phyloP scores from a whole-genome alignment of 1,140 invertebrate genomes.

The Sinonovacula constricta region DNA sequence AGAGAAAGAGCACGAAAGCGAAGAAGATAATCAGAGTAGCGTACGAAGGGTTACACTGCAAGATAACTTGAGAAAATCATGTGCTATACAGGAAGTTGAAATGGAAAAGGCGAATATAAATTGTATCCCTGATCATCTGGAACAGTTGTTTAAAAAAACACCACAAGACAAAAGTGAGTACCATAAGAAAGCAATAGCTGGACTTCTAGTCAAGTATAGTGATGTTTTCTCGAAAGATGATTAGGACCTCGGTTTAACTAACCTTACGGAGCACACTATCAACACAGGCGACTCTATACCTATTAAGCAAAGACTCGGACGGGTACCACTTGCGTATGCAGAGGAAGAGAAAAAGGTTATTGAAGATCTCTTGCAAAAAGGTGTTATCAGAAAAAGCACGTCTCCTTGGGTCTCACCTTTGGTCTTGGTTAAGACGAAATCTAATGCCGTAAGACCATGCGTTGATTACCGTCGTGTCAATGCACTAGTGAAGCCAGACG shows the following conservation, averaged over 20 bases:
- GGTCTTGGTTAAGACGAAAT: slow-evolving; percentile 16
- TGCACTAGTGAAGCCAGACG: slow-evolving; percentile 21
- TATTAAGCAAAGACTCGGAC: slow-evolving; percentile 18
- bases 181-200: too few species aligned
- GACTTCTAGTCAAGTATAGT: too few species aligned
- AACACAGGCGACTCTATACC: slow-evolving; percentile 31
- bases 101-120: too few species aligned
- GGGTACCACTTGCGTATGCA: slow-evolving; percentile 5
- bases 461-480: slow-evolving; percentile 38
- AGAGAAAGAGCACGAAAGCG: not conserved
- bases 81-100: too few species aligned
- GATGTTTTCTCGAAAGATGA: slow-evolving; percentile 30
- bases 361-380: slow-evolving; percentile 31
- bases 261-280: slow-evolving; percentile 30
- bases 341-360: slow-evolving; percentile 24
- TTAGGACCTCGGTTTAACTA: slow-evolving; percentile 23
- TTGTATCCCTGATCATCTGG: too few species aligned
- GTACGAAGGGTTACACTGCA: not conserved
- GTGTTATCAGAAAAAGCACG: slow-evolving; percentile 10
- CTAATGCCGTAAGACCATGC: slow-evolving; percentile 5
- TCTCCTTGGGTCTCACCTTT: slow-evolving; percentile 14
- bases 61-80: too few species aligned
- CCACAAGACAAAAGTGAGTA: not conserved
- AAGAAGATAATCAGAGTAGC: not conserved
- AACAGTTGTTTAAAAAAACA: too few species aligned